Evolutionary conservation across 2,888 invertebrate species (phyloP).

Genomic region (Agonum fuliginosum): DNA sequence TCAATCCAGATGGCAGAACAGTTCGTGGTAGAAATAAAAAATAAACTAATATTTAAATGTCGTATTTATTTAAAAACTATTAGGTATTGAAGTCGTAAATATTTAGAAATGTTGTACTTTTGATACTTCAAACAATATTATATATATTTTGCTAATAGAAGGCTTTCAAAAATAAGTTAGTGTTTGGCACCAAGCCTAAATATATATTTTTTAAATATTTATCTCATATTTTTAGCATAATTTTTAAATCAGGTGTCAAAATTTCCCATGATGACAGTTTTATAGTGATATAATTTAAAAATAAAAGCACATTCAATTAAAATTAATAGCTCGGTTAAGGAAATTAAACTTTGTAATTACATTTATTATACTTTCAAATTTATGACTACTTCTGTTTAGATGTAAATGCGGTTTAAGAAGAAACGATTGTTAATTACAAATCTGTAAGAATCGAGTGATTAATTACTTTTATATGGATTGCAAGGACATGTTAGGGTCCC

Average conservation of each 20-base stretch:
- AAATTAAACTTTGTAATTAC: background rate
- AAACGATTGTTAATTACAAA: constrained; percentile 19
- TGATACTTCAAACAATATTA: background rate
- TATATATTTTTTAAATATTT: constrained; percentile 13
- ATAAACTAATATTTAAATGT: no score
- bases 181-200: constrained; percentile 27
- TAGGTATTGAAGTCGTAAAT: no score
- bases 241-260: constrained; percentile 12
- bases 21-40: no score
- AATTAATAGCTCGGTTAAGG: background rate
- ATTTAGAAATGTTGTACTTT: no score
- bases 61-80: no score
- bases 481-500: constrained; percentile 31
- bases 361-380: constrained; percentile 4
- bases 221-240: constrained; percentile 12
- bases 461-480: constrained; percentile 13
- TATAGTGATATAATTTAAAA: background rate
- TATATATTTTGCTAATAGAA: constrained; percentile 2
- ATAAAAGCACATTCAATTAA: background rate
- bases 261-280: background rate
- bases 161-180: constrained; percentile 23
- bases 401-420: background rate
- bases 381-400: background rate
- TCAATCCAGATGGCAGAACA: no score
- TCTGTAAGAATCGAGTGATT: constrained; percentile 24